Evolutionary conservation across 2,888 invertebrate species (phyloP).

Genomic region (Phanerotoma sp.): DNA sequence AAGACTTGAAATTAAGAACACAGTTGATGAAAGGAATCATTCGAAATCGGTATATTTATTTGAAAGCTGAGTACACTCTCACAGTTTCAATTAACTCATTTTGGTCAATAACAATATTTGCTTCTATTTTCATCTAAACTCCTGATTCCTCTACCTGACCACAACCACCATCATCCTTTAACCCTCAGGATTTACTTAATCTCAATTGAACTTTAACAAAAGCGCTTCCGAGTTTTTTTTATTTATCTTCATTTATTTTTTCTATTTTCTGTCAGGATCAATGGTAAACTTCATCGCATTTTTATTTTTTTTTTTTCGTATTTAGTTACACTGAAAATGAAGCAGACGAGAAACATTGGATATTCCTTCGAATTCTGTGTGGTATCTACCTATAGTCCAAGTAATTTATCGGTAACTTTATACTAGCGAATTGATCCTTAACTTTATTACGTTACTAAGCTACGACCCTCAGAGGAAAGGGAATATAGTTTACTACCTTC

Average conservation of each 20-base stretch:
- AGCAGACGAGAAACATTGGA: neutral
- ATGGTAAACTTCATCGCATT: too few species aligned
- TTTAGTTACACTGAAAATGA: neutral
- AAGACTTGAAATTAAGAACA: too few species aligned
- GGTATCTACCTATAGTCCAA: neutral
- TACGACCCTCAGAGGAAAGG: neutral
- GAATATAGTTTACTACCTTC: slow-evolving; percentile 4
- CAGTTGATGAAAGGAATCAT: too few species aligned
- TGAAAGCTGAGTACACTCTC: too few species aligned
- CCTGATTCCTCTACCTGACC: too few species aligned
- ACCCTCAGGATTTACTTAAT: slow-evolving; percentile 11
- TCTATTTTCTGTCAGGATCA: too few species aligned
- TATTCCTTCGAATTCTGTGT: too few species aligned
- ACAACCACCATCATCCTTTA: neutral
- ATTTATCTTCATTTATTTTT: neutral
- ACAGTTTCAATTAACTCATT: too few species aligned
- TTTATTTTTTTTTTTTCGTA: too few species aligned
- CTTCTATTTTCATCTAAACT: neutral
- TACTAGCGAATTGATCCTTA: slow-evolving; percentile 25
- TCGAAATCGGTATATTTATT: too few species aligned
- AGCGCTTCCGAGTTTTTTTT: neutral
- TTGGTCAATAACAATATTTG: neutral
- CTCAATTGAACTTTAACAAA: slow-evolving; percentile 1
- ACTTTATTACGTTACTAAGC: slow-evolving; percentile 30
- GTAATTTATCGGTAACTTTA: slow-evolving; percentile 28